Base-by-base conservation (phyloP, 2,113 vertebrate species). In the Erpornis zantholeuca region DNA sequence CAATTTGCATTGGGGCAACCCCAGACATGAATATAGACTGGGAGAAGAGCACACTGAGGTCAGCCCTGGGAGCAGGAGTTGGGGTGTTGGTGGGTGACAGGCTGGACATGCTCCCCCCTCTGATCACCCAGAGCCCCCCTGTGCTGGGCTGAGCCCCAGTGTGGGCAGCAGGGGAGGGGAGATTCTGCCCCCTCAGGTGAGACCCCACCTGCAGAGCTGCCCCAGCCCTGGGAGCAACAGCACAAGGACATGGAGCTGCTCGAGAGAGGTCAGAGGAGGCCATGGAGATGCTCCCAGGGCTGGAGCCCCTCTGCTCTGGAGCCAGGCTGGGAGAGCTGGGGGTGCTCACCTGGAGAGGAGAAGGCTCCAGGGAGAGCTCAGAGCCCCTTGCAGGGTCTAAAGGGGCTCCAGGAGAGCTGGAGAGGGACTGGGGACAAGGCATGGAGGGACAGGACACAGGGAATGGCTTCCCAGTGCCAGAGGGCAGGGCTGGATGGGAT, bases 211-310 rank as follows among this genome's bases (percentile, higher is more conserved):
- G 57, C 57, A 63, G 66, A 88, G 49, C 57, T 71, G 85, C 29
- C 47, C 57, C 49, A 49, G 49, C 7, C 3, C 35, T 79, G 65
- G 56, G 53, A 6, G 5, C 47, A 70, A 4, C 56, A 70, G 5
- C 13, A 24, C 9, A 8, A 40, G n/a, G 7, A 63, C 0, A 0
- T 54, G 73, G 56, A 70, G n/a, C 73, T 70, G 56, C 24, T 79
- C 64, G 38, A 87, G 47, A 2, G 6, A 70, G 23, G 6, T 28
- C 64, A 69, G 84, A 2, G 73, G 38, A 38, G 22, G 2, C 14
- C 45, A 44, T 0, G 0, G 63, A 33, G 36, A 10, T 86, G 9
- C 27, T 4, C 36, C 14, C 6, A 31, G 36, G 45, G 18, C 63
- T 68, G 53, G 33, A 68, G 36, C 31, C 53, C 52, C 63, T 68